These are phyloP conservation scores for Notothenia rossii DNA, from an alignment of 2,113 vertebrate genomes.

Conservation along the genomic window DNA sequence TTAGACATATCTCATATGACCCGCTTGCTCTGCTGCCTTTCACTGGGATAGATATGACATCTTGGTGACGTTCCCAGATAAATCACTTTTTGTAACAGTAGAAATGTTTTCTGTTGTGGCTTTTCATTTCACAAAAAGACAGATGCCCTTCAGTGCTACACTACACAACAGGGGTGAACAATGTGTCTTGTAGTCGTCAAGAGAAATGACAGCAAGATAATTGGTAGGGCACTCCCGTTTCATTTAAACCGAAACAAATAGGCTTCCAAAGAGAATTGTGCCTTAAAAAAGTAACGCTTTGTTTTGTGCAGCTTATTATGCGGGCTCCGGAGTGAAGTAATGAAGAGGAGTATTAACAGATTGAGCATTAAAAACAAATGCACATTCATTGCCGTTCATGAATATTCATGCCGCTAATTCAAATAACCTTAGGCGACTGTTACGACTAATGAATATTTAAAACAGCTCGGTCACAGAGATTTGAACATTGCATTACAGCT, in stretches of 20 bases:
- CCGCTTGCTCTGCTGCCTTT: constrained; percentile 78
- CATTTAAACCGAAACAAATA: constrained; percentile 70
- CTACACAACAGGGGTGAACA: constrained; percentile 69
- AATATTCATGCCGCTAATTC: constrained; percentile 84
- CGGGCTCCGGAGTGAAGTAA: constrained; percentile 65
- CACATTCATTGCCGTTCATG: constrained; percentile 78
- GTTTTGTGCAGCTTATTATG: constrained; percentile 74
- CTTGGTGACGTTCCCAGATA: constrained; percentile 76
- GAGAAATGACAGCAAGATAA: constrained; percentile 79
- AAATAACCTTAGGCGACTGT: constrained; percentile 84
- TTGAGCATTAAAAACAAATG: constrained; percentile 84
- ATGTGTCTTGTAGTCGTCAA: constrained; percentile 77
- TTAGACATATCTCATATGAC: constrained; percentile 80
- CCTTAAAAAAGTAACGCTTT: constrained; percentile 72
- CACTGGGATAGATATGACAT: constrained; percentile 79
- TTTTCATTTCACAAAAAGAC: constrained; percentile 78
- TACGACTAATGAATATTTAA: constrained; percentile 84
- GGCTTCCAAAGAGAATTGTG: constrained; percentile 58
- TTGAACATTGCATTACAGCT: constrained; percentile 74
- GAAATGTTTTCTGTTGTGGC: constrained; percentile 74
- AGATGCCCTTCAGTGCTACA: constrained; percentile 75
- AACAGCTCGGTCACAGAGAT: constrained; percentile 79
- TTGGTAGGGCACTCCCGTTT: constrained; percentile 72
- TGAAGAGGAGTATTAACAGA: constrained; percentile 78
- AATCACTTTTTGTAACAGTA: constrained; percentile 80